Percentiles rank a stretch among this genome's conserved stretches.
Conservation (phyloP, 1,140 invertebrate genomes). For the Mercenaria mercenaria region DNA sequence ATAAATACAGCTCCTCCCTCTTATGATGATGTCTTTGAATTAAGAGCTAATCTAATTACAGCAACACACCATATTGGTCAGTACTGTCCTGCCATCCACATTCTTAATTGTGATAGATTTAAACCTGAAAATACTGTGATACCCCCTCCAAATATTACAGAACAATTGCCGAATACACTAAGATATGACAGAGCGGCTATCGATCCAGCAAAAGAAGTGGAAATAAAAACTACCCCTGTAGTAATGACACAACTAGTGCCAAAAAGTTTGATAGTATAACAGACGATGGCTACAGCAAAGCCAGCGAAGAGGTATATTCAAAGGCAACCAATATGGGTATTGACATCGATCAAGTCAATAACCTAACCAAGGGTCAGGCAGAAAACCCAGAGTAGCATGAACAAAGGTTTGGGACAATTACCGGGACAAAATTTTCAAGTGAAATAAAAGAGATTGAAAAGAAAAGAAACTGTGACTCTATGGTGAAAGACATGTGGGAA, state of each 20-base stretch:
- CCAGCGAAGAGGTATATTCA: background rate
- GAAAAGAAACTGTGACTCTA: background rate
- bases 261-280: background rate
- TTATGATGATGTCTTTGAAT: slow-evolving; percentile 14
- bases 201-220: background rate
- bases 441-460: background rate
- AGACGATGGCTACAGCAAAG: background rate
- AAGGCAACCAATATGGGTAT: background rate
- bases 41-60: background rate
- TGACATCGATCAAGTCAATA: background rate
- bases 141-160: background rate
- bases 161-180: background rate
- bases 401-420: background rate
- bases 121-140: background rate
- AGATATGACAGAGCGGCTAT: background rate
- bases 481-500: background rate
- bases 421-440: background rate
- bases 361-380: background rate
- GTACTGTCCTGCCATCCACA: slow-evolving; percentile 30
- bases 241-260: background rate
- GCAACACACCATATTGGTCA: slow-evolving; percentile 3
- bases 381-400: background rate
- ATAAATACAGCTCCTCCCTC: background rate
- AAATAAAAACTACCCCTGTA: background rate
- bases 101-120: background rate